Conservation (phyloP, 2,797 vertebrate genomes). For the Gambelia wislizenii region DNA sequence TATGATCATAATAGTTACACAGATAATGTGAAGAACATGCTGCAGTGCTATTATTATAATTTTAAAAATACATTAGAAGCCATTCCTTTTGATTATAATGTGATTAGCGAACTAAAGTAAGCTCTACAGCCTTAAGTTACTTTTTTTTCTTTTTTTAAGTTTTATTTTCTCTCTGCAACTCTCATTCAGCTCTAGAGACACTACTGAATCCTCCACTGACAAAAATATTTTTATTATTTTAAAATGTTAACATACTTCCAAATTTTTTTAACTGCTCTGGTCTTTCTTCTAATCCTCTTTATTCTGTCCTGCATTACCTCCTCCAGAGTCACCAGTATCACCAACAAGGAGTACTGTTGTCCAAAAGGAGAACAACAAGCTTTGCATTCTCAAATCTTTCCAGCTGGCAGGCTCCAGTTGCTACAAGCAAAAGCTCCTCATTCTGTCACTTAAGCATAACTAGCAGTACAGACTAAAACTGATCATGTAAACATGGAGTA, state of each 20-base stretch:
- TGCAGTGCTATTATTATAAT: not conserved
- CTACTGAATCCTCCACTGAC: not conserved
- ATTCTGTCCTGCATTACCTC: constrained; percentile 51
- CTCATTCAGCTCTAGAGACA: not conserved
- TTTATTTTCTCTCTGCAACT: too few species aligned
- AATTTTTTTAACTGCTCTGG: not conserved
- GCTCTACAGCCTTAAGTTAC: not conserved
- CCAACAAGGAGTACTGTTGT: constrained; percentile 36
- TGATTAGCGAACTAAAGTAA: constrained; percentile 18
- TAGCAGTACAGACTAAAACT: constrained; percentile 49
- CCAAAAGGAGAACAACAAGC: constrained; percentile 49
- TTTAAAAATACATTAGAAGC: not conserved
- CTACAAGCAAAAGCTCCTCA: constrained; percentile 51
- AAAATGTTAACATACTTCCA: not conserved
- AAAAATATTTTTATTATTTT: constrained; percentile 30
- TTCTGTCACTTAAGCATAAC: constrained; percentile 48
- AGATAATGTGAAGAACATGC: not conserved
- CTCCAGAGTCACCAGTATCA: constrained; percentile 29
- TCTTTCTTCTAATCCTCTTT: constrained; percentile 43
- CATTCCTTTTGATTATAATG: not conserved
- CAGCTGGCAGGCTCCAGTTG: constrained; percentile 42
- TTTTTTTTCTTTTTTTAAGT: too few species aligned
- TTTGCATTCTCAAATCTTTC: constrained; percentile 55
- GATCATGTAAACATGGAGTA: constrained; percentile 27
- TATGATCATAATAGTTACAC: not conserved